Percentiles rank a stretch among this genome's conserved stretches.
phyloP scores from a whole-genome alignment of 2,888 invertebrate species.

The Epinotia demarniana region DNA sequence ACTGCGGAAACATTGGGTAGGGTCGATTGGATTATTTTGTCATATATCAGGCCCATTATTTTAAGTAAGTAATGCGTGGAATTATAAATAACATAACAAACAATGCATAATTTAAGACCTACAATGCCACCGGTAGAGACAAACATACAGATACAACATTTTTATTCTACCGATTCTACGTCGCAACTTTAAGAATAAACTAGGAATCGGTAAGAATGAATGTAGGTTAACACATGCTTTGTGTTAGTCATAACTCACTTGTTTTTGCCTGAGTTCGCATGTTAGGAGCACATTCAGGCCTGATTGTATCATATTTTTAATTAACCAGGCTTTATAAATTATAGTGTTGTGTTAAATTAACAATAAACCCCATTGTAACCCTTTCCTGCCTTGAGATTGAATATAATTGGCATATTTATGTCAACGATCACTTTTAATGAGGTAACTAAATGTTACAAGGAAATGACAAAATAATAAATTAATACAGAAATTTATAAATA shows the following conservation, averaged over 20 bases:
- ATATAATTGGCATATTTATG: neutral
- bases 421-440: neutral
- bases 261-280: conserved; percentile 23
- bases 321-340: conserved; percentile 28
- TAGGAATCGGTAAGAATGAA: conserved; percentile 3
- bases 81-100: too few relatives aligned
- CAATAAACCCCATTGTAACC: conserved; percentile 17
- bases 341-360: conserved; percentile 13
- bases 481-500: neutral
- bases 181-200: too few relatives aligned
- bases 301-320: conserved; percentile 28
- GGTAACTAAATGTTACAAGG: neutral
- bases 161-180: too few relatives aligned
- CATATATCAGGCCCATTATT: neutral
- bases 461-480: neutral
- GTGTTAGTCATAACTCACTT: conserved; percentile 11
- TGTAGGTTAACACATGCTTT: conserved; percentile 12
- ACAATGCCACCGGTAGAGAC: too few relatives aligned
- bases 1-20: neutral
- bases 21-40: neutral
- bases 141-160: too few relatives aligned
- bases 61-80: too few relatives aligned
- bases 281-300: conserved; percentile 20
- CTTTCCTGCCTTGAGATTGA: conserved; percentile 18
- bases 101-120: too few relatives aligned